These are phyloP conservation scores for Merodon equestris DNA, from an alignment of 2,888 invertebrate genomes.

Conservation along the genomic window DNA sequence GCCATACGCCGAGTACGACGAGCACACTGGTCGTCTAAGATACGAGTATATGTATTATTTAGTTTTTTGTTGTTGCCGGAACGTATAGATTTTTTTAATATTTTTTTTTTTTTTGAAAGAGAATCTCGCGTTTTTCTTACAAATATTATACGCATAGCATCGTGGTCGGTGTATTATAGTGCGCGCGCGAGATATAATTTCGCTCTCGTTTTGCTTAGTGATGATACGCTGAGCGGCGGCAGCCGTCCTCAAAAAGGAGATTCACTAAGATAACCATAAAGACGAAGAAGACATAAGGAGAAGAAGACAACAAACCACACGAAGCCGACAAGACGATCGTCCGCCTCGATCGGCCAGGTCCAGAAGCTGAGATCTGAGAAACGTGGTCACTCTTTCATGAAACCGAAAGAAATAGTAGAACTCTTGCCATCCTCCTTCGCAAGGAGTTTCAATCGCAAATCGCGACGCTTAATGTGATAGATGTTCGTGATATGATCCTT, in stretches of 20 bases:
- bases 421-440: slow-evolving; percentile 18
- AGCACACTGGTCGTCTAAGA: slow-evolving; percentile 56
- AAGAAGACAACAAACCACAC: slow-evolving; percentile 9
- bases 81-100: not conserved
- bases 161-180: not conserved
- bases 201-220: slow-evolving; percentile 59
- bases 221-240: slow-evolving; percentile 65
- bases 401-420: slow-evolving; percentile 32
- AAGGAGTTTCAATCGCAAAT: slow-evolving; percentile 15
- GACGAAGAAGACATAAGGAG: slow-evolving; percentile 9
- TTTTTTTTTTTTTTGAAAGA: slow-evolving; percentile 36
- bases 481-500: too few species aligned
- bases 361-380: slow-evolving; percentile 2
- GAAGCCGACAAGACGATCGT: too few species aligned
- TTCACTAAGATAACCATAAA: slow-evolving; percentile 56
- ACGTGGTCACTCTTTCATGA: slow-evolving; percentile 41
- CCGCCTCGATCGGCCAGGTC: too few species aligned
- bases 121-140: slow-evolving; percentile 46
- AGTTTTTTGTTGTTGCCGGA: slow-evolving; percentile 14
- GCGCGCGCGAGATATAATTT: slow-evolving; percentile 62
- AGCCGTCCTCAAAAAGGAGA: slow-evolving; percentile 60
- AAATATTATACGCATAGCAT: slow-evolving; percentile 49
- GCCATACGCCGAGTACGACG: slow-evolving; percentile 58
- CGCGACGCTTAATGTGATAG: slow-evolving; percentile 21
- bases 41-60: slow-evolving; percentile 14